Evolutionary conservation across 2,113 vertebrate genomes (phyloP).

Genomic region (Crotalus horridus): DNA sequence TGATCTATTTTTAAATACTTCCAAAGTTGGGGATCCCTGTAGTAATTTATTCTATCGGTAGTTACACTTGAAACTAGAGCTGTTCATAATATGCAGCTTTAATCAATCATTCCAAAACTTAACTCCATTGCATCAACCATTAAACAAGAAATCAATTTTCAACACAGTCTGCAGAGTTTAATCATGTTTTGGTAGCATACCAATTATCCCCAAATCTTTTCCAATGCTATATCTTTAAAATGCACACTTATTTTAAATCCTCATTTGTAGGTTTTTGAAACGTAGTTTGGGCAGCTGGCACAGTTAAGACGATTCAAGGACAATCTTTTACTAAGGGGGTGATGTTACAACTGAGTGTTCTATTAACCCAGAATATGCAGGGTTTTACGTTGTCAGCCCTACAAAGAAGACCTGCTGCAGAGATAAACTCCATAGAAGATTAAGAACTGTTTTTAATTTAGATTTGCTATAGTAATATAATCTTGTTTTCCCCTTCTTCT

Average conservation of each 20-base stretch:
- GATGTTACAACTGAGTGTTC: background rate
- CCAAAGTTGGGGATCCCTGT: constrained; percentile 18
- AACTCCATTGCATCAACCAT: background rate
- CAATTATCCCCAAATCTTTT: background rate
- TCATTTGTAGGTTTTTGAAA: background rate
- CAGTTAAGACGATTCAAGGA: background rate
- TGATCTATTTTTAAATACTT: constrained; percentile 30
- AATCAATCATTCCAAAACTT: constrained; percentile 12
- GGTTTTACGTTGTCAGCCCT: background rate
- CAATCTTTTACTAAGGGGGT: background rate
- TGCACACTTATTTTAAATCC: background rate
- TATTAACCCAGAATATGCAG: background rate
- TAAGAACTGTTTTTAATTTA: background rate
- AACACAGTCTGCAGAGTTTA: background rate
- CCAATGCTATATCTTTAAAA: background rate
- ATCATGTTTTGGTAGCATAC: background rate
- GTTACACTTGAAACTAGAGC: constrained; percentile 6
- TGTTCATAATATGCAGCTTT: constrained; percentile 3
- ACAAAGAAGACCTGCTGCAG: background rate
- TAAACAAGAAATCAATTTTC: background rate
- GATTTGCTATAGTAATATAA: background rate
- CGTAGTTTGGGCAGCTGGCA: background rate
- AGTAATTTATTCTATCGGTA: constrained; percentile 9
- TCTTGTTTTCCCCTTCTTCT: background rate
- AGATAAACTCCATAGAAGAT: background rate